Percentiles rank a stretch among this genome's conserved stretches.
phyloP scores from a whole-genome alignment of 2,113 vertebrate species.

The Thunnus thynnus region DNA sequence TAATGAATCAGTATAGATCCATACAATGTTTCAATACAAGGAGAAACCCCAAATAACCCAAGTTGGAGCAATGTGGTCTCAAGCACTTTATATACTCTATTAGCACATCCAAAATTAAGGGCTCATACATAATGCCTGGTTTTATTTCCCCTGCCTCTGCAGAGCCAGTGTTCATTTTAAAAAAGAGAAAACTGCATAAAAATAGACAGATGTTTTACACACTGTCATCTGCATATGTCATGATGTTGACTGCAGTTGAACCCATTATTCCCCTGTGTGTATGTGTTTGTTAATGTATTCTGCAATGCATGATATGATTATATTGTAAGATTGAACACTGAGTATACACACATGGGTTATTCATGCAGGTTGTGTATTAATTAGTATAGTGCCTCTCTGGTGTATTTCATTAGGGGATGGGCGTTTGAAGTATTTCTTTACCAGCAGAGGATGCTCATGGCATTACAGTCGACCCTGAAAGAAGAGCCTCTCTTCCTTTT shows the following conservation, averaged over 20 bases:
- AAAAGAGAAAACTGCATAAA: conserved; percentile 24
- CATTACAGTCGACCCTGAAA: conserved; percentile 60
- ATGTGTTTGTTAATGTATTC: conserved; percentile 47
- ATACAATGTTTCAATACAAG: neutral
- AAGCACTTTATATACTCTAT: conserved; percentile 16
- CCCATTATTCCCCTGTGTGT: conserved; percentile 4
- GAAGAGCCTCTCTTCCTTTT: conserved; percentile 43
- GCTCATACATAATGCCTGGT: conserved; percentile 47
- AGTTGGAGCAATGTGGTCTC: neutral
- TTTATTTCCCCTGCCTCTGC: conserved; percentile 44
- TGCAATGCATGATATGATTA: conserved; percentile 35
- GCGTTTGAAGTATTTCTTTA: conserved; percentile 74
- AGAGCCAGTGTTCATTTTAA: conserved; percentile 2
- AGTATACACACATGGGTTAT: conserved; percentile 60
- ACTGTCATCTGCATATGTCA: conserved; percentile 64
- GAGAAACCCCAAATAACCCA: too few species aligned
- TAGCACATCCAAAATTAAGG: conserved; percentile 7
- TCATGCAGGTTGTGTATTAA: conserved; percentile 71
- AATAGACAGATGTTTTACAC: conserved; percentile 37
- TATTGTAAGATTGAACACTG: conserved; percentile 32
- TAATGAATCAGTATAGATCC: neutral
- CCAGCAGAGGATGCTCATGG: conserved; percentile 74
- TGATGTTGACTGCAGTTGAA: conserved; percentile 1
- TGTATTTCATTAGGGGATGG: conserved; percentile 58
- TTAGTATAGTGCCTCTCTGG: conserved; percentile 49